Evolutionary conservation across 2,797 vertebrate species (phyloP).

Genomic region (Enteromius viviparus): DNA sequence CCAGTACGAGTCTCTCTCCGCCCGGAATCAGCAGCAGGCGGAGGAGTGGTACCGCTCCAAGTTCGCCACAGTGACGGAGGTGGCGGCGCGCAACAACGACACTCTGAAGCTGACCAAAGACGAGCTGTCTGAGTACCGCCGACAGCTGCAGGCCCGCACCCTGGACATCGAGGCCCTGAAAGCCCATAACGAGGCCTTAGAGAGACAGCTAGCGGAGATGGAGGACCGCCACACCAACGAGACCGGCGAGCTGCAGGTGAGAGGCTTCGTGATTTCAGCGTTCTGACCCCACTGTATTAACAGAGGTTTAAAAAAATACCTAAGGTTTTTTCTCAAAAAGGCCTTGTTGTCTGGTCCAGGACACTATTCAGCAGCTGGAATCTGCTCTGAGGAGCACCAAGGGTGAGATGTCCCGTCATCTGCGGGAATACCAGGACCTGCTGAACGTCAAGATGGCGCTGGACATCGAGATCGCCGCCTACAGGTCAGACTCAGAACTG

Average conservation of each 20-base stretch:
- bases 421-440: constrained; percentile 84
- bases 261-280: neutral
- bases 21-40: constrained; percentile 80
- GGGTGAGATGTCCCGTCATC: constrained; percentile 82
- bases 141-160: constrained; percentile 82
- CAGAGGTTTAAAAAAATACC: neutral
- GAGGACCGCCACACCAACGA: constrained; percentile 80
- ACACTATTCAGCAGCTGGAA: constrained; percentile 81
- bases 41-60: constrained; percentile 87
- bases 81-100: constrained; percentile 77
- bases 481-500: constrained; percentile 71
- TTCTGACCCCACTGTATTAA: neutral
- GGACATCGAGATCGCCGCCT: constrained; percentile 86
- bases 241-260: constrained; percentile 80
- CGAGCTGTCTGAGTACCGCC: constrained; percentile 82
- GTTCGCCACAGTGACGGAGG: constrained; percentile 77
- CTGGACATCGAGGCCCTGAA: constrained; percentile 81
- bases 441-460: constrained; percentile 86
- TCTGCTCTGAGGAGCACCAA: constrained; percentile 77
- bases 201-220: constrained; percentile 83
- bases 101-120: constrained; percentile 82
- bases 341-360: constrained; percentile 62
- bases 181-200: constrained; percentile 81
- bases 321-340: neutral
- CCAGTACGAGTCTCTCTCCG: constrained; percentile 81